A percentile compares a stretch with the other conserved stretches of the same genome.
Evolutionary conservation across 2,113 vertebrate species (phyloP).

Genomic region (Cacatua alba): DNA sequence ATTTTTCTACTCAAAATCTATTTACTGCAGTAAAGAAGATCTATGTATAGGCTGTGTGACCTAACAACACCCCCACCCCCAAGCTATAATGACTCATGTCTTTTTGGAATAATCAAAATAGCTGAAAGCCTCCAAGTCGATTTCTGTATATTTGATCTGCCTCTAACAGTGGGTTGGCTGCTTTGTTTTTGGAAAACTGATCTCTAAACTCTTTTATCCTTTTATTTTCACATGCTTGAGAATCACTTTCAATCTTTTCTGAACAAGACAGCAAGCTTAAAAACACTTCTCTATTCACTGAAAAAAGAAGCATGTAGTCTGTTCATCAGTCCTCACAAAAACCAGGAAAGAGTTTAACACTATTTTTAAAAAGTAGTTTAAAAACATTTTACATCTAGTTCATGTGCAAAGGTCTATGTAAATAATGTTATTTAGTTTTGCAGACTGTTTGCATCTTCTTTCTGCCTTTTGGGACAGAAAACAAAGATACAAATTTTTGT

Average conservation of each 20-base stretch:
- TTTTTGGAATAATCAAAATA: not conserved
- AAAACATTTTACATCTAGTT: not conserved
- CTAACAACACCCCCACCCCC: not conserved
- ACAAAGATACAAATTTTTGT: not conserved
- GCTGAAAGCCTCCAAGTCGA: not conserved
- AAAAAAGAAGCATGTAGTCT: not conserved
- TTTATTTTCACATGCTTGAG: not conserved
- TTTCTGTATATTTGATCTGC: not conserved
- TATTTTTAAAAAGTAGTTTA: not conserved
- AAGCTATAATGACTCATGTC: not conserved
- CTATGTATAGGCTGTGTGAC: not conserved
- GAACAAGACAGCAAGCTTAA: not conserved
- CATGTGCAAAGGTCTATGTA: not conserved
- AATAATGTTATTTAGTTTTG: not conserved
- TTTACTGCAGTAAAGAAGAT: not conserved
- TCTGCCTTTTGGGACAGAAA: not conserved
- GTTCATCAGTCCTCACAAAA: not conserved
- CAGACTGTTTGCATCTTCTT: not conserved
- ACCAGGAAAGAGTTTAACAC: not conserved
- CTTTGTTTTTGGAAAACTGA: not conserved
- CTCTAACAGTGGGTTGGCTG: not conserved
- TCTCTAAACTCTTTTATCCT: not conserved
- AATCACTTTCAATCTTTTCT: not conserved
- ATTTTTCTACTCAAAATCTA: not conserved
- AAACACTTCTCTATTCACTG: not conserved